Evolutionary conservation across 1,140 invertebrate genomes (phyloP).

Genomic region (Maniola jurtina): DNA sequence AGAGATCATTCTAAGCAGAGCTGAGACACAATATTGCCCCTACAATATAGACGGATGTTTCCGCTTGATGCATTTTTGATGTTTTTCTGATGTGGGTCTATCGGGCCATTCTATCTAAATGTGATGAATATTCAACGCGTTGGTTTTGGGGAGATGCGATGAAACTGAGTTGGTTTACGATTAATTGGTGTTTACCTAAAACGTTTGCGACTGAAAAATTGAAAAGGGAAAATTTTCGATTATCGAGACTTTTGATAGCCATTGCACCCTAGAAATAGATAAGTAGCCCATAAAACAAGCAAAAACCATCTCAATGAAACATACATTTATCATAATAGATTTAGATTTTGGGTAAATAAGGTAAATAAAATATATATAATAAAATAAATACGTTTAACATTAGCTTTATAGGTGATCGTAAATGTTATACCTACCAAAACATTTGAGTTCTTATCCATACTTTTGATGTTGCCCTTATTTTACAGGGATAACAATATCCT

Average conservation of each 20-base stretch:
- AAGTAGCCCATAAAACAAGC: too few species aligned
- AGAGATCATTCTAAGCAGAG: slow-evolving; percentile 33
- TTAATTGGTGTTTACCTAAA: slow-evolving; percentile 34
- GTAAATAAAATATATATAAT: too few species aligned
- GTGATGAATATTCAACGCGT: slow-evolving; percentile 76
- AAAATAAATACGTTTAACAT: too few species aligned
- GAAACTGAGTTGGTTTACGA: slow-evolving; percentile 37
- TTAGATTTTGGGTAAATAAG: too few species aligned
- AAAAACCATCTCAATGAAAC: too few species aligned
- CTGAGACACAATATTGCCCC: slow-evolving; percentile 64
- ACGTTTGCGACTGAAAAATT: slow-evolving; percentile 2
- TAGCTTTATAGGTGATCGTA: too few species aligned
- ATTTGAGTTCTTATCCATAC: slow-evolving; percentile 50
- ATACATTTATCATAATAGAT: too few species aligned
- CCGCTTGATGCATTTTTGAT: slow-evolving; percentile 79
- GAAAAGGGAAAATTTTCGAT: too few species aligned
- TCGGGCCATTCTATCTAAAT: slow-evolving; percentile 75
- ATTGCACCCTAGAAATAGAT: too few species aligned
- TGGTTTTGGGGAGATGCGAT: slow-evolving; percentile 60
- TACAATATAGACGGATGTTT: slow-evolving; percentile 74
- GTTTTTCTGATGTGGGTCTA: slow-evolving; percentile 79
- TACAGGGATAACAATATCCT: slow-evolving; percentile 59
- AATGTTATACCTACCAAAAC: too few species aligned
- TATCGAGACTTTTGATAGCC: too few species aligned
- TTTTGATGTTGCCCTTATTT: slow-evolving; percentile 50